Conservation (phyloP, 2,113 vertebrate species). For the Osmerus eperlanus region DNA sequence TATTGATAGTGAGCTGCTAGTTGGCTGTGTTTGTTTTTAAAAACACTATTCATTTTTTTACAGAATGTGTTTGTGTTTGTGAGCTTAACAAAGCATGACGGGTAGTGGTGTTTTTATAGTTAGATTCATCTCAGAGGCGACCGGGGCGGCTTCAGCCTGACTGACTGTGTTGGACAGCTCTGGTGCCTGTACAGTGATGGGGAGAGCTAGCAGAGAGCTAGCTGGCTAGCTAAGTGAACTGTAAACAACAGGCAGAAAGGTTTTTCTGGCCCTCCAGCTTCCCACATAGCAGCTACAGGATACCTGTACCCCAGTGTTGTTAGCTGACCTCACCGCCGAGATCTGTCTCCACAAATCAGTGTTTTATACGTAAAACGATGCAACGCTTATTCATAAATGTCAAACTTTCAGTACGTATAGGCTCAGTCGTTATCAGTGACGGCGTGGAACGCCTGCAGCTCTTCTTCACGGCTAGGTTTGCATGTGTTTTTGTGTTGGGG, state of each 20-base stretch:
- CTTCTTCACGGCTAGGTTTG: not conserved
- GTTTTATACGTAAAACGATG: constrained; percentile 12
- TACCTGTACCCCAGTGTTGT: constrained; percentile 26
- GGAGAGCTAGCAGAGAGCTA: constrained; percentile 4
- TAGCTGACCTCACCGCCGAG: constrained; percentile 10
- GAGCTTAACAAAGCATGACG: no score
- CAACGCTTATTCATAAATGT: not conserved
- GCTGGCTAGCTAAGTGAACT: constrained; percentile 47
- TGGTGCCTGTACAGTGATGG: not conserved
- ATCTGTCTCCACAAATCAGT: constrained; percentile 16
- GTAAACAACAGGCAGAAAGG: constrained; percentile 47
- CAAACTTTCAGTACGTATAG: not conserved
- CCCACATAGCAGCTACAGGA: constrained; percentile 23
- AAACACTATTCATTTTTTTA: no score
- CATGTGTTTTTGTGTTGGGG: not conserved
- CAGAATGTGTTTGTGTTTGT: no score
- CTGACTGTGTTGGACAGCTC: no score
- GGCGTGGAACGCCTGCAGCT: not conserved
- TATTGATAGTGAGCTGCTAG: no score
- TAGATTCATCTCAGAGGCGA: no score
- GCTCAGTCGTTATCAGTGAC: not conserved
- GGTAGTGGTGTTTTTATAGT: no score
- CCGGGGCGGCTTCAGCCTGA: no score
- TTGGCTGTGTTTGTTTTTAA: no score
- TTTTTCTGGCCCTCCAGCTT: constrained; percentile 47